Base-by-base conservation (phyloP, 2,888 invertebrate species). In the Drosophila austrosaltans region DNA sequence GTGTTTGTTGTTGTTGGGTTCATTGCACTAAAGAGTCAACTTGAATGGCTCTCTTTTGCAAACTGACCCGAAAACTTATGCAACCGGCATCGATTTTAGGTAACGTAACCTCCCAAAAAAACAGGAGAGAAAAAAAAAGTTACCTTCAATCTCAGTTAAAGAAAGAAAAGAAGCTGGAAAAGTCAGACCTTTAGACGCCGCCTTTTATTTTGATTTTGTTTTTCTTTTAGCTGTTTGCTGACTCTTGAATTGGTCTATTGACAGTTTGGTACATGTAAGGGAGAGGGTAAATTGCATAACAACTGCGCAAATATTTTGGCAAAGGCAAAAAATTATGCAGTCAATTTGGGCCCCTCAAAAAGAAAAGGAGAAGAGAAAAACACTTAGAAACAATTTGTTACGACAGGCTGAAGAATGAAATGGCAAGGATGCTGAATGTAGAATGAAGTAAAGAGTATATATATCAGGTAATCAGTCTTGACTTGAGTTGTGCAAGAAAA, bases 241-340 rank as follows among this genome's bases (percentile, higher is more conserved):
- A 16, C 57, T 36, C 20, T 56, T 36, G 54, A 16, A 30, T 40
- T 20, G 22, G 48, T 30, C 48, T 39, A 69, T 57, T 56, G 48
- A 64, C 44, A 64, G 42, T 64, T 64, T 39, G 44, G 42, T 65
- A 61, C 48, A 48, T 48, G 48, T 48, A 25, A 48, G 48, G 68
- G 28, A 48, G 48, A 72, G 28, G 64, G 53, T 56, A 57, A 74
- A 71, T 71, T 77, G 74, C 82, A 72, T 69, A 72, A 66, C 66
- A 78, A 66, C 76, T 77, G 81, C 75, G 73, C 71, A 75, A 80
- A 81, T 82, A 80, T 82, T 71, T 84, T 82, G 75, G 76, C 79
- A 67, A 72, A 59, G 63, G 66, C 56, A 22, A 56, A 79, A 85
- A 85, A 82, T 82, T 82, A 86, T 82, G 86, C 81, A 83, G 81